Evolutionary conservation across 2,113 vertebrate species (phyloP), one percentile per base, ranked within the genome.

Genomic region (Gambusia holbrooki): DNA sequence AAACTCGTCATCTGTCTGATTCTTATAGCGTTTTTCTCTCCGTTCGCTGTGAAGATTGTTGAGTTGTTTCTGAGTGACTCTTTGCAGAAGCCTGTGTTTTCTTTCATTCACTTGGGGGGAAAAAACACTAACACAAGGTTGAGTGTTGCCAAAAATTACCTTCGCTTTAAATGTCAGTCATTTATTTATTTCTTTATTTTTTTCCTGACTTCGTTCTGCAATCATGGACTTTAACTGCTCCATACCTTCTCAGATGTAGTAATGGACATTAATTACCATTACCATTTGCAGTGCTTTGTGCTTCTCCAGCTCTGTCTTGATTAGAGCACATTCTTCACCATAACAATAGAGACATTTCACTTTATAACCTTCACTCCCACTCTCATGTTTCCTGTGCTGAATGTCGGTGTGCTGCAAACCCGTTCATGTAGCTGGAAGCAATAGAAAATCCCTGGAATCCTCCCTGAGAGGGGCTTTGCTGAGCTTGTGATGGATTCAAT

Each of bases 301-400:
- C 45, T 48, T 15, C 45, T 48, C 45, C 65, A 6, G 17, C 29
- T 76, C 58, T 9, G 40, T 51, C 48, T 27, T 65, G 62, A 71
- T 74, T 62, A 40, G 32, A 35, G 35, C 40, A 11, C 25, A 33
- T 58, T 65, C 45, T 63, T 45, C 28, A 32, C 65, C 25, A 64
- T 66, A 61, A 63, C 51, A 7, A 58, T 33, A 63, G 54, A n/a
- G 5, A 61, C 62, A 65, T 66, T 62, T 25, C 54, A 19, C 45
- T 67, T 74, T 30, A 76, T 58, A 54, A 73, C 32, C 37, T 74
- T 74, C 51, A 1, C 54, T 69, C 67, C 48, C 22, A 0, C 60
- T 19, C 3, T 64, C 62, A 14, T 87, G 71, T 74, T 75, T 71
- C 25, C 66, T 15, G 40, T 79, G 72, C 69, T 84, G 83, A 83